These are phyloP conservation scores for Plumapathes pennacea DNA, from an alignment of 92 coral and sea anemone species.

Conservation along the genomic window DNA sequence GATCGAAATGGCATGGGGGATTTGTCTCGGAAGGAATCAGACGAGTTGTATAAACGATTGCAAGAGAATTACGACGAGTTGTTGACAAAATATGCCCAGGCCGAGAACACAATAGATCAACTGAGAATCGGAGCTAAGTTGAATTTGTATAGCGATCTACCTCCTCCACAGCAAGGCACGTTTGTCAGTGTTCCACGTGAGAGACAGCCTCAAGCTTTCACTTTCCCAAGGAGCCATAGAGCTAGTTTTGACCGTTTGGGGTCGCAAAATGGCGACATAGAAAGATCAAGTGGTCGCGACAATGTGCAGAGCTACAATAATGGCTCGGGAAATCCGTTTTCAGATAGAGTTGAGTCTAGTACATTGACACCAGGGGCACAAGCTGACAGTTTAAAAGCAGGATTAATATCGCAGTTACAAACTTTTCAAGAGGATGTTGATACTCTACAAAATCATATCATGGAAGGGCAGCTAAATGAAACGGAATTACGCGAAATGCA, in stretches of 20 bases:
- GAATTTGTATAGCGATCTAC: conserved; percentile 91
- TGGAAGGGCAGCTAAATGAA: conserved; percentile 64
- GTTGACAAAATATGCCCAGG: conserved; percentile 86
- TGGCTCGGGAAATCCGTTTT: too few species aligned
- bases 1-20: conserved; percentile 46
- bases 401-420: conserved; percentile 70
- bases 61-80: conserved; percentile 91
- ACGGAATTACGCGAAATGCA: conserved; percentile 70
- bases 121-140: conserved; percentile 91
- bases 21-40: conserved; percentile 48
- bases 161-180: conserved; percentile 78
- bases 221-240: conserved; percentile 68
- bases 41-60: conserved; percentile 74
- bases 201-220: conserved; percentile 66
- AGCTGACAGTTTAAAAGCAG: conserved; percentile 66
- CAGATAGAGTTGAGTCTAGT: conserved; percentile 14
- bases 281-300: not conserved
- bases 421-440: conserved; percentile 77
- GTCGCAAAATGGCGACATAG: conserved; percentile 30
- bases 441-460: conserved; percentile 71
- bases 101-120: conserved; percentile 97
- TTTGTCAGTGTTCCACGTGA: conserved; percentile 53
- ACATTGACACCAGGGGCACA: conserved; percentile 57
- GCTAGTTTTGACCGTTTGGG: conserved; percentile 23
- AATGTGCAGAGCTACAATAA: too few species aligned